A percentile compares a stretch with the other conserved stretches of the same genome.
phyloP scores from a whole-genome alignment of 2,797 vertebrate species.

The Sebastes miniatus region DNA sequence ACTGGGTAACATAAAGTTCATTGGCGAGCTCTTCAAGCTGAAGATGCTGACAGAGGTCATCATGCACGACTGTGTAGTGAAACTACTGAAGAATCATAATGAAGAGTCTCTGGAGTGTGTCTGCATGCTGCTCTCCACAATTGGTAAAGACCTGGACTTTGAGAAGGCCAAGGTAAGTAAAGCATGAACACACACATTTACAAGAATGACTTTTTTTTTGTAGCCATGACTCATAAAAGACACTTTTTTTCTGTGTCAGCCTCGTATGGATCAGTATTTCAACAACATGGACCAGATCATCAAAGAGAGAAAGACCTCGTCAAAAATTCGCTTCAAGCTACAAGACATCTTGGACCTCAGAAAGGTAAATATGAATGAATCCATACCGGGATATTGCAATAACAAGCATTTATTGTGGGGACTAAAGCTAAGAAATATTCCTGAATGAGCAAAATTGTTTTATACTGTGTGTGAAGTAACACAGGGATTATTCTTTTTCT shows the following conservation, averaged over 20 bases:
- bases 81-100: slow-evolving; percentile 97
- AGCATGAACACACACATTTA: neutral
- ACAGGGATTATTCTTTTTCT: too few relatives aligned
- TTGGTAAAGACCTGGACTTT: slow-evolving; percentile 98
- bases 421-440: neutral
- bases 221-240: neutral
- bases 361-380: slow-evolving; percentile 75
- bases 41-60: slow-evolving; percentile 99
- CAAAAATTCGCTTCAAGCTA: slow-evolving; percentile 97
- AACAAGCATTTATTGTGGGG: neutral
- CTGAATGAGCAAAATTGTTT: too few relatives aligned
- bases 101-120: slow-evolving; percentile 98
- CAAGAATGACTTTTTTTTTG: neutral
- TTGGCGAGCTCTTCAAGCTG: slow-evolving; percentile 96
- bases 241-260: slow-evolving; percentile 73
- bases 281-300: slow-evolving; percentile 98
- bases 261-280: slow-evolving; percentile 99
- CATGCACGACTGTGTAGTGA: slow-evolving; percentile 98
- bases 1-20: slow-evolving; percentile 97
- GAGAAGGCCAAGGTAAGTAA: slow-evolving; percentile 90
- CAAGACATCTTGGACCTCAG: slow-evolving; percentile 96
- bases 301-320: slow-evolving; percentile 96
- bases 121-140: slow-evolving; percentile 94
- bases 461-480: too few relatives aligned
- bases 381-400: neutral